Base-by-base conservation (phyloP, 2,888 invertebrate genomes). In the Dryobota labecula region DNA sequence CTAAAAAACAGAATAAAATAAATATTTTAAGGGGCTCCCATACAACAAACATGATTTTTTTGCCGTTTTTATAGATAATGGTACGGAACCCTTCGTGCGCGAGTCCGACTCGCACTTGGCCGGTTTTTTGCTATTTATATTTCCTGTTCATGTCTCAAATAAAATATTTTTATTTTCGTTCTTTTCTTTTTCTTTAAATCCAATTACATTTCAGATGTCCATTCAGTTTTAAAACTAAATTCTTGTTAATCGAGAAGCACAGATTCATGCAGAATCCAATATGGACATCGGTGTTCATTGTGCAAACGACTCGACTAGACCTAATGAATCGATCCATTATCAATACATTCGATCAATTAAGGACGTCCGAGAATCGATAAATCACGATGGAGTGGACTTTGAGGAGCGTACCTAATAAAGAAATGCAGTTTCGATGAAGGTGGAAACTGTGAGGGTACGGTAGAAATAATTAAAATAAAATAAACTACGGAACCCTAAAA, bases 311-410 rank as follows among this genome's bases (percentile, higher is more conserved):
- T 85, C 78, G 79, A 78, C 36, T 63, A 62, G 72, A 76, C 36
- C 72, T 90, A 90, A 90, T 90, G 89, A 89, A 90, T 90, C 87
- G 88, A 86, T 88, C 81, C 87, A 90, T 90, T 86, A 90, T 90
- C 88, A 84, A 88, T 89, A 81, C 87, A 88, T 89, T 86, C 87
- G 85, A 90, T 92, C 91, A 91, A 92, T 92, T 92, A 92, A 90
- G 88, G 85, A 83, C 82, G 78, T 76, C 58, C 70, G 56, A 73
- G 76, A 66, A 84, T 82, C 88, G 89, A 92, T 92, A 92, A 90
- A 92, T 92, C 92, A 90, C 90, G 84, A 69, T 56, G 47, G 49
- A 56, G 79, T 74, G 80, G 89, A 89, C 89, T 88, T 84, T 89
- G 89, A 90, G 85, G 88, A 82, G 69, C 72, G 63, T 80, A 65